Conservation (phyloP, 1,140 invertebrate species). For the Aphaenogaster floridana region DNA sequence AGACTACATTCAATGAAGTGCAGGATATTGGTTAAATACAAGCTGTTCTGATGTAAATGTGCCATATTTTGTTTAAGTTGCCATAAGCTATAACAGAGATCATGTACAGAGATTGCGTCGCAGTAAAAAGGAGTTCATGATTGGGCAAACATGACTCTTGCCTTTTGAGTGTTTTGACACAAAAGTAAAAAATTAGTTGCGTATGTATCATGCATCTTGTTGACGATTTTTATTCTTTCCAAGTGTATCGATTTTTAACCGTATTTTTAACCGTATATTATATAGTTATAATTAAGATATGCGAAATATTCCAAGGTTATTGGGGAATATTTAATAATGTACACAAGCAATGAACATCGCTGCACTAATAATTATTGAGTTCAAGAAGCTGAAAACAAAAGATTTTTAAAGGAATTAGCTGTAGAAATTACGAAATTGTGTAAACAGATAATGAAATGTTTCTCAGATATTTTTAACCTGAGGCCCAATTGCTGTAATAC, state of each 20-base stretch:
- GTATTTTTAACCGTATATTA: no score
- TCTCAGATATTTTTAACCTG: background rate
- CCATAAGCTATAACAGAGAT: background rate
- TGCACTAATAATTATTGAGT: background rate
- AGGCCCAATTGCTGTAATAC: background rate
- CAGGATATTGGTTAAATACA: slow-evolving; percentile 38
- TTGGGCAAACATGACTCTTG: background rate
- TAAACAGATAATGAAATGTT: background rate
- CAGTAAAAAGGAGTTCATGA: background rate
- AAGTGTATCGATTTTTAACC: slow-evolving; percentile 18
- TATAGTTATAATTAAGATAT: background rate
- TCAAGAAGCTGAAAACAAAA: background rate
- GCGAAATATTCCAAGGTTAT: background rate
- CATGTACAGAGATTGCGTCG: background rate
- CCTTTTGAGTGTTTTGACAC: background rate
- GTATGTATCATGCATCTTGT: background rate
- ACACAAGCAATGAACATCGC: background rate
- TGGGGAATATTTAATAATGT: background rate
- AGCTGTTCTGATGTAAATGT: slow-evolving; percentile 22
- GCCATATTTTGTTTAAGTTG: slow-evolving; percentile 26
- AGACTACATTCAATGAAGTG: slow-evolving; percentile 45
- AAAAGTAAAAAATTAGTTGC: background rate
- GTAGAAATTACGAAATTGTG: background rate
- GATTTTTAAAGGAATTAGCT: background rate
- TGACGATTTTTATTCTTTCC: background rate